phyloP scores from a whole-genome alignment of 2,888 invertebrate species.

The Dione vanillae region DNA sequence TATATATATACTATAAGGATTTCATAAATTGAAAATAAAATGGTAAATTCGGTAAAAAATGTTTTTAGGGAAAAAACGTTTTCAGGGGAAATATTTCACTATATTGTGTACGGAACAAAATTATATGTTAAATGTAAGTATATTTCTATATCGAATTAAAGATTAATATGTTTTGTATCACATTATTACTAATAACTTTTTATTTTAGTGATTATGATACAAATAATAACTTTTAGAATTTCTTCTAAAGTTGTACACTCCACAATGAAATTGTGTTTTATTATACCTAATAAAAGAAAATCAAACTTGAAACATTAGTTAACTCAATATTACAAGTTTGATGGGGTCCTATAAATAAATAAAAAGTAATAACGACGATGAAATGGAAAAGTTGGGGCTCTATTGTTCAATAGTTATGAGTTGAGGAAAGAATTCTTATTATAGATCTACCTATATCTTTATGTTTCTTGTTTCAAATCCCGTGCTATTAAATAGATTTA shows the following conservation, averaged over 20 bases:
- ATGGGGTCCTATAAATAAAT: conserved; percentile 31
- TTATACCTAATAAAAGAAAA: neutral
- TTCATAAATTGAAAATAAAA: too few species aligned
- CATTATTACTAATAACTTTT: too few species aligned
- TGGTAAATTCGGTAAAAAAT: too few species aligned
- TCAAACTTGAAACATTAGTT: conserved; percentile 12
- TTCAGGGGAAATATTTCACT: too few species aligned
- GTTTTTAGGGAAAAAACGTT: too few species aligned
- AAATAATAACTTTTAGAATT: neutral
- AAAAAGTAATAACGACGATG: conserved; percentile 24
- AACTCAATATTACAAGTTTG: conserved; percentile 11
- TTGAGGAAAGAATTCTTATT: conserved; percentile 4
- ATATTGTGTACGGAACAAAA: too few species aligned
- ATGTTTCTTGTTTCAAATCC: neutral
- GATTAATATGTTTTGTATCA: too few species aligned
- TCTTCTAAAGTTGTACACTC: neutral
- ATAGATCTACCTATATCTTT: neutral
- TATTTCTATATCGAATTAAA: too few species aligned
- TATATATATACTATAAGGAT: too few species aligned
- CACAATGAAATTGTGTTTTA: neutral
- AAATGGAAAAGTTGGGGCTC: conserved; percentile 31
- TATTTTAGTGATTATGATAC: too few species aligned
- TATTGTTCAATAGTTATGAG: conserved; percentile 6
- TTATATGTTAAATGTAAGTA: neutral
- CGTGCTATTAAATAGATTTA: conserved; percentile 9